Percentiles rank a stretch among this genome's conserved stretches.
phyloP scores from a whole-genome alignment of 2,113 vertebrate genomes.

The Lanius collurio region DNA sequence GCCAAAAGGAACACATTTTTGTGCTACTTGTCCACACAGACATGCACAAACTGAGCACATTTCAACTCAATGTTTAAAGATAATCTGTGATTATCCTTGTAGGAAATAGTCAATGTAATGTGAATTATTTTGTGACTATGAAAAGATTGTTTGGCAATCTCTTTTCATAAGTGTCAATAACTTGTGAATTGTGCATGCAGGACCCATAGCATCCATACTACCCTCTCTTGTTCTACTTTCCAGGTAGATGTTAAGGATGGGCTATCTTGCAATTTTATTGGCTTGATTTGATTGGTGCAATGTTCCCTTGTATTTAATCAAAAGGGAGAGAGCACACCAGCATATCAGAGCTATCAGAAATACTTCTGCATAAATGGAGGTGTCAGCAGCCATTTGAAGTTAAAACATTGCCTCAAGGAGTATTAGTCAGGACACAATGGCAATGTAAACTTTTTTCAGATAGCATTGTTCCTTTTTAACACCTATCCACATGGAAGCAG shows the following conservation, averaged over 20 bases:
- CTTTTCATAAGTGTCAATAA: background rate
- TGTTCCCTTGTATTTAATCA: background rate
- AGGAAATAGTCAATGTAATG: background rate
- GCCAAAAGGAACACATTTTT: background rate
- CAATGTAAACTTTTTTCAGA: slow-evolving; percentile 46
- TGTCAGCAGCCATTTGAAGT: background rate
- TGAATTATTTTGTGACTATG: background rate
- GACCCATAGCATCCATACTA: background rate
- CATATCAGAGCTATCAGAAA: background rate
- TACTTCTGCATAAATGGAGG: background rate
- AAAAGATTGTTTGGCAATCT: background rate
- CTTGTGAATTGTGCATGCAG: background rate
- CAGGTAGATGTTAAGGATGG: background rate
- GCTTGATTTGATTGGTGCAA: background rate
- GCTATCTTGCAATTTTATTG: slow-evolving; percentile 27
- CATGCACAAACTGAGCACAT: background rate
- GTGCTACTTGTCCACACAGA: background rate
- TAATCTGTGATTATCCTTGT: background rate
- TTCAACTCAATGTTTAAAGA: background rate
- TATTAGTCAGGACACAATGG: background rate
- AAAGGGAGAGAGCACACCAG: background rate
- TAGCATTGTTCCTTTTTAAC: background rate
- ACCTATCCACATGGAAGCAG: background rate
- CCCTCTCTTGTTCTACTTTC: slow-evolving; percentile 10
- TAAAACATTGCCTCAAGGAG: background rate